Evolutionary conservation across 2,888 invertebrate genomes (phyloP).

Genomic region (Hyppa rectilinea): DNA sequence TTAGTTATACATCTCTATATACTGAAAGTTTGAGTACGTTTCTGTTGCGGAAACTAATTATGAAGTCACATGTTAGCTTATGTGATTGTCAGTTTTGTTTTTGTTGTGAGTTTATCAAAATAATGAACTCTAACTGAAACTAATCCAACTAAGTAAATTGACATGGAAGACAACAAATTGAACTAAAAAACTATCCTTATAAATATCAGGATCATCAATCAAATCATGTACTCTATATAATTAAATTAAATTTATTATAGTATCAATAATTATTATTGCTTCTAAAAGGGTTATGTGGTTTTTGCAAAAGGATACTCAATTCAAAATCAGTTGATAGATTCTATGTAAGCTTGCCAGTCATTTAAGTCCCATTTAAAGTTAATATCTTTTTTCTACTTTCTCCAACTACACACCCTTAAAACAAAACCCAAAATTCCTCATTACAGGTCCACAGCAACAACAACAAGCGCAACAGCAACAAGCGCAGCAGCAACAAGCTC

Average conservation of each 20-base stretch:
- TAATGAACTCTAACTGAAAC: no score
- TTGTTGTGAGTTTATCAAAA: neutral
- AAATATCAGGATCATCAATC: neutral
- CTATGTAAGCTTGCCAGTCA: neutral
- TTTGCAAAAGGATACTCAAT: neutral
- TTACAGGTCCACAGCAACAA: conserved; percentile 69
- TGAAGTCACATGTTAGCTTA: neutral
- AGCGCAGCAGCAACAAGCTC: conserved; percentile 67
- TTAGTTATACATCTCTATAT: neutral
- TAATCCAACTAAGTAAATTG: neutral
- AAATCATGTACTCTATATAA: neutral
- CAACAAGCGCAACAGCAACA: conserved; percentile 63
- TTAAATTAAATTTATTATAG: neutral
- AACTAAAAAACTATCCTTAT: neutral
- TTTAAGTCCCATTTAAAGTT: neutral
- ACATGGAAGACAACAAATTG: neutral
- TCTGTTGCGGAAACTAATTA: neutral
- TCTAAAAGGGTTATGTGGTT: neutral
- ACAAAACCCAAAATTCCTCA: neutral
- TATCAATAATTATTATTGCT: neutral
- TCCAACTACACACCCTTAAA: neutral
- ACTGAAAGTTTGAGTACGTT: neutral
- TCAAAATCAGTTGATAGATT: neutral
- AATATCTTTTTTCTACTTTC: neutral
- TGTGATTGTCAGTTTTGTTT: no score